Evolutionary conservation across 2,888 invertebrate species (phyloP), one percentile per base, ranked within the genome.

Genomic region (Acanthopleura granulata): DNA sequence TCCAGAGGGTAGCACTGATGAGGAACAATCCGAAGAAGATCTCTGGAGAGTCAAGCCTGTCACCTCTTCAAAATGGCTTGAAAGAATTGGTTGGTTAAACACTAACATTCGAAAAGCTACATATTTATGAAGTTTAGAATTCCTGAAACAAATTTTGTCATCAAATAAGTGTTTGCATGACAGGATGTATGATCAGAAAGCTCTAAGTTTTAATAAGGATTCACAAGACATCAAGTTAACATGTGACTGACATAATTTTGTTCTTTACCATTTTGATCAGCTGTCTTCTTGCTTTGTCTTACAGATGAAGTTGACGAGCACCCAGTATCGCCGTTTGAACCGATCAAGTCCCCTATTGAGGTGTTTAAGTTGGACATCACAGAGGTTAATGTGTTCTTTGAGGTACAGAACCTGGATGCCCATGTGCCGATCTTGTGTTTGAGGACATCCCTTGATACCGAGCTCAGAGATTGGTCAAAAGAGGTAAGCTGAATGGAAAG

Each of bases 381-480:
- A 0, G 93, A 93, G 80, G 90, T 94, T 0, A 91, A 93, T 73
- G 86, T 94, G 0, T 91, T 94, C 79, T 93, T 94, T 83, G 94
- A 94, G 86, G 93, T 94, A 80, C 93, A 90, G 79, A 90, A 90
- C 69, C 81, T 87, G 61, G 89, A 89, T 71, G 87, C 90, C 79
- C 84, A 88, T 50, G 91, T 92, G 14, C 93, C 93, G 50, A 91
- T 93, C 15, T 83, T 94, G 18, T 89, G 93, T 72, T 77, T 92
- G 0, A 92, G 92, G 85, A 90, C 93, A 49, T 93, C 93, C 0
- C 87, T 93, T 0, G 93, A 94, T 80, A 87, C 93, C 15, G 92
- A 92, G 0, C 86, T 94, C 0, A 92, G 93, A 86, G 94, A 95
- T 88, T 95, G 94, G 94, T 93, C 94, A 0, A 92, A 92, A 30